Evolutionary conservation across 1,140 invertebrate genomes (phyloP).

Genomic region (Heliconius himera): DNA sequence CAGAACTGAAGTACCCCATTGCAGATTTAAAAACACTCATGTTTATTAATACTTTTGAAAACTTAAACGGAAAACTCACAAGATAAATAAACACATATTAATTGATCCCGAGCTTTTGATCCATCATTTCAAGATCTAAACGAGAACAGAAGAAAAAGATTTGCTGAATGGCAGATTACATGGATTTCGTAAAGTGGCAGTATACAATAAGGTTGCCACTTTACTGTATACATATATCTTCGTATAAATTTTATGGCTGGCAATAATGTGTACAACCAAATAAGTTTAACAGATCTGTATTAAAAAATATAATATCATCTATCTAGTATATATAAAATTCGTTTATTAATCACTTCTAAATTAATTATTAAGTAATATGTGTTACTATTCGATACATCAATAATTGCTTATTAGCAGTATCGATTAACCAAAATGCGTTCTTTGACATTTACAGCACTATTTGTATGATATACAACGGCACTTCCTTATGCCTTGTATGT

Average conservation of each 20-base stretch:
- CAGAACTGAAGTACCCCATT: slow-evolving; percentile 90
- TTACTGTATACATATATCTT: not conserved
- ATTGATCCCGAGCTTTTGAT: slow-evolving; percentile 23
- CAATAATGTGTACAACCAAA: not conserved
- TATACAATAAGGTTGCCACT: slow-evolving; percentile 20
- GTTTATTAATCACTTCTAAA: too few relatives aligned
- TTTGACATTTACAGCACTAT: slow-evolving; percentile 4
- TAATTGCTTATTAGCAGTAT: too few relatives aligned
- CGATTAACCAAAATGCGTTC: not conserved
- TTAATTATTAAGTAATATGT: too few relatives aligned
- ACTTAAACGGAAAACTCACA: slow-evolving; percentile 32
- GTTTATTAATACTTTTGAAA: slow-evolving; percentile 57
- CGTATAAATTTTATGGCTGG: not conserved
- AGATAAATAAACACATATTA: slow-evolving; percentile 37
- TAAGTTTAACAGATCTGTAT: not conserved
- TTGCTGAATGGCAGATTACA: slow-evolving; percentile 38
- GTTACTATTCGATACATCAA: too few relatives aligned
- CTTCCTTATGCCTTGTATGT: slow-evolving; percentile 14
- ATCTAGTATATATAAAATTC: too few relatives aligned
- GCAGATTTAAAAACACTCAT: slow-evolving; percentile 96
- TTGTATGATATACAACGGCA: slow-evolving; percentile 8
- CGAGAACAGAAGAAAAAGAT: slow-evolving; percentile 26
- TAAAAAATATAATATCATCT: not conserved
- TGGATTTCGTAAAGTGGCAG: slow-evolving; percentile 35
- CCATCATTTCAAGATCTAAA: slow-evolving; percentile 18